phyloP scores from a whole-genome alignment of 1,140 invertebrate genomes.

The Harlomillsia oculata region DNA sequence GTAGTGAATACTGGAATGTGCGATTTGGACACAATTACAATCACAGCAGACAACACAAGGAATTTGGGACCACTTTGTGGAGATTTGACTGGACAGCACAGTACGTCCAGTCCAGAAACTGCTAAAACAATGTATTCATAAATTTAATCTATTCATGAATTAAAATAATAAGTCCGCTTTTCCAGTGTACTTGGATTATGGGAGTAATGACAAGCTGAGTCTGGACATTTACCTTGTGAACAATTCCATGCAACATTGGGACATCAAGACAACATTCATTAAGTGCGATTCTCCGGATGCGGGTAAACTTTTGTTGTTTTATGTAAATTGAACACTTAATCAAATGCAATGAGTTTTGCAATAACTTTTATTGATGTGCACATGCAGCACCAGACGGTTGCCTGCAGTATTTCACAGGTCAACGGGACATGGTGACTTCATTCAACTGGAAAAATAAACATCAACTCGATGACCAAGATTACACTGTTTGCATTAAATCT shows the following conservation, averaged over 20 bases:
- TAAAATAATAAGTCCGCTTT: neutral
- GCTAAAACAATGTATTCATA: too few species aligned
- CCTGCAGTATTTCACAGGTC: slow-evolving; percentile 23
- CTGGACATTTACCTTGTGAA: slow-evolving; percentile 7
- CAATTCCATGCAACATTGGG: slow-evolving; percentile 17
- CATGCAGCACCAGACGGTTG: slow-evolving; percentile 22
- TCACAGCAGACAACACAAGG: slow-evolving; percentile 15
- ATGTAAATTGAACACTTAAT: neutral
- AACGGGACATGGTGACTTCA: slow-evolving; percentile 15
- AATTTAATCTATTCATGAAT: neutral
- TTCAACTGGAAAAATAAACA: slow-evolving; percentile 14
- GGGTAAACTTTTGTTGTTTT: slow-evolving; percentile 3
- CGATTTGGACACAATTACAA: slow-evolving; percentile 11
- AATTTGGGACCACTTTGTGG: slow-evolving; percentile 17
- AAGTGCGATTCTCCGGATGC: slow-evolving; percentile 22
- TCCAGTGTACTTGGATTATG: slow-evolving; percentile 29
- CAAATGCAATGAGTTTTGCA: slow-evolving; percentile 1
- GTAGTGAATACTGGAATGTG: slow-evolving; percentile 7
- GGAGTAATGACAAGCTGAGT: slow-evolving; percentile 16
- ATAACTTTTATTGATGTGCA: neutral
- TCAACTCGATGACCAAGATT: slow-evolving; percentile 27
- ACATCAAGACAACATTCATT: slow-evolving; percentile 22
- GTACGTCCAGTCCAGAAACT: slow-evolving; percentile 11
- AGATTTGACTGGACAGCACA: slow-evolving; percentile 20
- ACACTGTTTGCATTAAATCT: slow-evolving; percentile 17